Evolutionary conservation across 2,888 invertebrate species (phyloP).

Genomic region (Amphimallon solstitiale): DNA sequence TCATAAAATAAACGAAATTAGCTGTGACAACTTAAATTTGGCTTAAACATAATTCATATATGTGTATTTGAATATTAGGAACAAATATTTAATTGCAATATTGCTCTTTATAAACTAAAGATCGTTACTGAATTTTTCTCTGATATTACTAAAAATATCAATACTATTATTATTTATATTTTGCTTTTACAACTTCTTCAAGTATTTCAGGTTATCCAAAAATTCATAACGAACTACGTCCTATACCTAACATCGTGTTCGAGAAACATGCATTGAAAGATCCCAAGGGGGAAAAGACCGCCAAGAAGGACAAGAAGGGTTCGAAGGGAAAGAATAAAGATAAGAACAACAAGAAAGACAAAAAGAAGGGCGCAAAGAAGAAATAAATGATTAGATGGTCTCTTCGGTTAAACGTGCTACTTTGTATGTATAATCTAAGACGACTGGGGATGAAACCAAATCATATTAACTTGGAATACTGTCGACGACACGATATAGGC

Average conservation of each 20-base stretch:
- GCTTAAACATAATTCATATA: too few relatives aligned
- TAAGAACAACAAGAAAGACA: constrained; percentile 5
- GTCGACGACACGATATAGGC: neutral
- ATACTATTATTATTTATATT: too few relatives aligned
- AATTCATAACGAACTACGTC: neutral
- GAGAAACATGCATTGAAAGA: constrained; percentile 30
- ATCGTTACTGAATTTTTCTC: too few relatives aligned
- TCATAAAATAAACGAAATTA: too few relatives aligned
- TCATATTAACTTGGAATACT: neutral
- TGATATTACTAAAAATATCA: too few relatives aligned
- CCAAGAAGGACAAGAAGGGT: constrained; percentile 13
- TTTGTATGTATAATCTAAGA: neutral
- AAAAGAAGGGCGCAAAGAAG: constrained; percentile 27
- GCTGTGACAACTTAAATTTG: too few relatives aligned
- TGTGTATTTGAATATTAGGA: too few relatives aligned
- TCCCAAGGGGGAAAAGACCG: neutral
- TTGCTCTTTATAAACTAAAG: too few relatives aligned
- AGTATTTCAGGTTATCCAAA: constrained; percentile 34
- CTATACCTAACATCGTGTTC: constrained; percentile 24
- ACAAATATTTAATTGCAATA: too few relatives aligned
- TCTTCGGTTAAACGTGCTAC: neutral
- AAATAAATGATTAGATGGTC: constrained; percentile 9
- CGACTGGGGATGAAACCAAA: constrained; percentile 15
- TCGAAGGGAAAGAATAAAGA: constrained; percentile 18
- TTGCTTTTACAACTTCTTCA: too few relatives aligned